Base-by-base conservation (phyloP, 2,797 vertebrate genomes). In the Enteromius afrohamiltoni region DNA sequence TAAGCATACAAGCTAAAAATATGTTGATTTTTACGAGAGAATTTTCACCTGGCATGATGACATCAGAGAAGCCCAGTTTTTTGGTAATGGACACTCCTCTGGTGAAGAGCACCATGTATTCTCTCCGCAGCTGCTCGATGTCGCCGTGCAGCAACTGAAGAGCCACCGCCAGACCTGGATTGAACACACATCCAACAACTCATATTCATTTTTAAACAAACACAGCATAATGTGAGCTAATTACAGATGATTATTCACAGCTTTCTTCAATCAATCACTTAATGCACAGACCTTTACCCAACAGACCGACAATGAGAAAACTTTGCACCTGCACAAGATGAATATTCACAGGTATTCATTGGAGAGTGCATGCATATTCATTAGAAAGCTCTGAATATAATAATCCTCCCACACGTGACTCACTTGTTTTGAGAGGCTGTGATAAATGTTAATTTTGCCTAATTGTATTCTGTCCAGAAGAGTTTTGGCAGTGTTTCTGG, bases 11-110 rank as follows among this genome's bases (percentile, higher is more conserved):
- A 62, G 58, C 13, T 14, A 29, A 62, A 26, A 16, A 29, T 6
- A 14, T 16, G 21, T 45, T 0, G 16, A 16, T 69, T 19, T 34
- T n/a, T 37, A n/a, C 34, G 21, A 7, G 64, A 34, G 75, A 13
- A 88, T 85, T 91, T 94, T 91, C 91, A 99, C 98, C 98, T 91
- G 98, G 98, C 98, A 99, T 99, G 88, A 99, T 99, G 91, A 99
- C 94, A 88, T 98, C 97, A 67, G 98, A 99, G 91, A 99, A 99
- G 81, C 98, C 98, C 90, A 99, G 92, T 88, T 99, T 99, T 89
- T 96, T 96, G 80, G 97, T 99, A 90, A 99, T 97, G 80, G 97
- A 98, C 51, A 99, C 95, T 16, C 97, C 98, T 4, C 98, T 95
- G 11, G 97, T 96, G 93, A 99, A 99, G 68, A 98, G 95, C 1